Conservation (phyloP, 2,888 invertebrate species). For the Drosophila neutralis region DNA sequence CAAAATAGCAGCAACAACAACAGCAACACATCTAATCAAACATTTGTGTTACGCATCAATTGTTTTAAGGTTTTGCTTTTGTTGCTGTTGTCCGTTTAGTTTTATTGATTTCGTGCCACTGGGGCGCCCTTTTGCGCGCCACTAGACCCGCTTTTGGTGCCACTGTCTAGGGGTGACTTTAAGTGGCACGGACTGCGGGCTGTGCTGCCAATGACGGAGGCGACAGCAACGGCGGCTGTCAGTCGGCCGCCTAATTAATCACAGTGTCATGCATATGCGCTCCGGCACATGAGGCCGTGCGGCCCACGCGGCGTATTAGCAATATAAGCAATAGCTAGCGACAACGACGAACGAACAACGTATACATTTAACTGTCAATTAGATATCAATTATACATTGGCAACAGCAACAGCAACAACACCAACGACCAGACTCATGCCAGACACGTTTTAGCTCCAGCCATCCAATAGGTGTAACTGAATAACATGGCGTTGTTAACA, state of each 20-base stretch:
- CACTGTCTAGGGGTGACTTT: conserved; percentile 28
- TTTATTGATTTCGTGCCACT: conserved; percentile 75
- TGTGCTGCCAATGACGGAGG: conserved; percentile 51
- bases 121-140: conserved; percentile 65
- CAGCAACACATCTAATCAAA: conserved; percentile 59
- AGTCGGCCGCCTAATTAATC: conserved; percentile 72
- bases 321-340: conserved; percentile 46
- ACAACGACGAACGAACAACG: conserved; percentile 43
- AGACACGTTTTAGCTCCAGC: conserved; percentile 46
- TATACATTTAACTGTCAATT: conserved; percentile 78
- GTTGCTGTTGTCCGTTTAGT: conserved; percentile 32
- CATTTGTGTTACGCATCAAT: conserved; percentile 61
- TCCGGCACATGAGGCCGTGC: conserved; percentile 44
- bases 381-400: conserved; percentile 81
- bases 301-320: conserved; percentile 77
- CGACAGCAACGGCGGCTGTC: conserved; percentile 48
- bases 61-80: conserved; percentile 54
- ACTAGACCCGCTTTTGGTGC: conserved; percentile 30
- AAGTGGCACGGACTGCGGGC: conserved; percentile 35
- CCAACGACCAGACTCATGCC: conserved; percentile 32
- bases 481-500: conserved; percentile 49
- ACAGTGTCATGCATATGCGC: conserved; percentile 73
- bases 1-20: conserved; percentile 24
- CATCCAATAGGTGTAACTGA: conserved; percentile 37
- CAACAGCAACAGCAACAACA: conserved; percentile 21